phyloP scores from a whole-genome alignment of 2,113 vertebrate genomes.

The Micronisus gabar region DNA sequence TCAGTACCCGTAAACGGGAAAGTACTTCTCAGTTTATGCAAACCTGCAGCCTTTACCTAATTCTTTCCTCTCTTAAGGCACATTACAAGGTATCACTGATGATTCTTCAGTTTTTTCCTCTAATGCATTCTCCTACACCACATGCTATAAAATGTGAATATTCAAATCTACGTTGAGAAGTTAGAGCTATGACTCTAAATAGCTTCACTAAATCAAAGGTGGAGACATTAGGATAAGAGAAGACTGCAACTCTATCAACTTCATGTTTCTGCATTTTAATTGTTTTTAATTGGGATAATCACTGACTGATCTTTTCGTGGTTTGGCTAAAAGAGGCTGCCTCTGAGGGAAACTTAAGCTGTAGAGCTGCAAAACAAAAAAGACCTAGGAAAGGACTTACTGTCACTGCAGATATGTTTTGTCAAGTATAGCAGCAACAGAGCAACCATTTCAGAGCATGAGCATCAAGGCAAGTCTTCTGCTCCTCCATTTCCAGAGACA shows the following conservation, averaged over 20 bases:
- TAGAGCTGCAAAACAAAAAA: not conserved
- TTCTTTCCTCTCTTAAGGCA: not conserved
- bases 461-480: not conserved
- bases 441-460: not conserved
- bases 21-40: not conserved
- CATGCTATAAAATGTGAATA: not conserved
- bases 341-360: not conserved
- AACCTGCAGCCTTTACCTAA: not conserved
- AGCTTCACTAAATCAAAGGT: not conserved
- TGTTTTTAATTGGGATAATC: not conserved
- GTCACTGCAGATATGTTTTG: not conserved
- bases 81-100: not conserved
- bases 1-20: not conserved
- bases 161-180: not conserved
- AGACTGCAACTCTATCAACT: not conserved
- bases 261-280: not conserved
- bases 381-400: not conserved
- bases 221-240: not conserved
- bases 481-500: not conserved
- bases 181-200: not conserved
- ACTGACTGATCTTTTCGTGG: not conserved
- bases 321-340: not conserved
- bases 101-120: not conserved
- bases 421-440: not conserved
- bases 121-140: not conserved